Evolutionary conservation across 2,113 vertebrate genomes (phyloP).

Genomic region (Pseudorectes ferrugineus): DNA sequence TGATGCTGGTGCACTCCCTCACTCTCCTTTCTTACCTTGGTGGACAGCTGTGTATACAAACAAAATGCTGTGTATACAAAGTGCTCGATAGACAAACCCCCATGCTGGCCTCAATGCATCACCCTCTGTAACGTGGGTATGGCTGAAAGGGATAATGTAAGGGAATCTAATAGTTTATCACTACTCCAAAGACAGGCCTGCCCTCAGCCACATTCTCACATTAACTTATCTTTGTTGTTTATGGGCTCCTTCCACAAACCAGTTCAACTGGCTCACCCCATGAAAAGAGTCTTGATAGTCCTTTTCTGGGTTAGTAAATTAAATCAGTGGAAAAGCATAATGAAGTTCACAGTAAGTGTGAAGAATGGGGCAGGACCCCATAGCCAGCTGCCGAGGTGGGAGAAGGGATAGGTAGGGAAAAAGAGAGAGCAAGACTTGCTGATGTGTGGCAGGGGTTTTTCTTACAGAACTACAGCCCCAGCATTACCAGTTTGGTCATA

Average conservation of each 20-base stretch:
- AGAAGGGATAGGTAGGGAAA: neutral
- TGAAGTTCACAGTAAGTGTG: neutral
- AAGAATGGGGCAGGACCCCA: neutral
- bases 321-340: neutral
- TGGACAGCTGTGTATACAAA: neutral
- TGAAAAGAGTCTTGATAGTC: neutral
- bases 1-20: neutral
- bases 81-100: neutral
- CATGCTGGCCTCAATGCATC: neutral
- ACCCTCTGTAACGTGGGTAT: neutral
- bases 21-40: neutral
- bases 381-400: neutral
- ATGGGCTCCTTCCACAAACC: neutral
- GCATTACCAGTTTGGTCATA: neutral
- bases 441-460: neutral
- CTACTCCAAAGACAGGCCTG: neutral
- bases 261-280: neutral
- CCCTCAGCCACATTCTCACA: neutral
- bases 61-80: neutral
- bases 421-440: neutral
- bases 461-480: neutral
- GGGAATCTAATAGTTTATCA: neutral
- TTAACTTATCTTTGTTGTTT: neutral
- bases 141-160: neutral
- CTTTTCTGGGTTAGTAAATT: neutral